phyloP scores from a whole-genome alignment of 2,888 invertebrate genomes.

The Ypsolopha scabrella region DNA sequence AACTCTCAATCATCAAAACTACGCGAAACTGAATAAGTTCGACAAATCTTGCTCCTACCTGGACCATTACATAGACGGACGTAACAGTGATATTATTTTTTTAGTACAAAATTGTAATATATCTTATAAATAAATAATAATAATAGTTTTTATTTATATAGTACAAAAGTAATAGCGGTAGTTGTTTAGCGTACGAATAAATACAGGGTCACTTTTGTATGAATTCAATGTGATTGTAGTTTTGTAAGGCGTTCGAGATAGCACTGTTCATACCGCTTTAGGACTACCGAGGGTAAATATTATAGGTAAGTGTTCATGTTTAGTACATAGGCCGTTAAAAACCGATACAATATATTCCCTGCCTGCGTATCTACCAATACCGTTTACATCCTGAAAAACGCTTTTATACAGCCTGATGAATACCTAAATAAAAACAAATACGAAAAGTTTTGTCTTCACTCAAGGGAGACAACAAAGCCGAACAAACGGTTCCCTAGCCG shows the following conservation, averaged over 20 bases:
- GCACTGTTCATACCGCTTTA: conserved; percentile 57
- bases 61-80: conserved; percentile 67
- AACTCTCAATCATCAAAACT: conserved; percentile 29
- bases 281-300: conserved; percentile 27
- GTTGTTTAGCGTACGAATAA: conserved; percentile 42
- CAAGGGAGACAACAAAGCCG: neutral
- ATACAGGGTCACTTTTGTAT: conserved; percentile 71
- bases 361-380: too few relatives aligned
- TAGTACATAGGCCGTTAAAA: too few relatives aligned
- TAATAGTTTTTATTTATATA: conserved; percentile 56
- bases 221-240: conserved; percentile 70
- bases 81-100: conserved; percentile 12
- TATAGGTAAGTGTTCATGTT: conserved; percentile 39
- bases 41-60: conserved; percentile 68
- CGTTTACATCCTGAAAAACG: too few relatives aligned
- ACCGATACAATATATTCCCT: too few relatives aligned
- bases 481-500: neutral
- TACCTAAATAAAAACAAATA: too few relatives aligned
- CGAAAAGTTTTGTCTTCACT: too few relatives aligned
- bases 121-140: conserved; percentile 43
- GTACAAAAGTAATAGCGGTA: conserved; percentile 54
- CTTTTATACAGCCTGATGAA: too few relatives aligned
- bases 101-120: conserved; percentile 63
- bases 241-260: conserved; percentile 59
- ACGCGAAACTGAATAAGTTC: conserved; percentile 69